These are phyloP conservation scores for Dione juno DNA, from an alignment of 2,888 invertebrate genomes.

Conservation along the genomic window DNA sequence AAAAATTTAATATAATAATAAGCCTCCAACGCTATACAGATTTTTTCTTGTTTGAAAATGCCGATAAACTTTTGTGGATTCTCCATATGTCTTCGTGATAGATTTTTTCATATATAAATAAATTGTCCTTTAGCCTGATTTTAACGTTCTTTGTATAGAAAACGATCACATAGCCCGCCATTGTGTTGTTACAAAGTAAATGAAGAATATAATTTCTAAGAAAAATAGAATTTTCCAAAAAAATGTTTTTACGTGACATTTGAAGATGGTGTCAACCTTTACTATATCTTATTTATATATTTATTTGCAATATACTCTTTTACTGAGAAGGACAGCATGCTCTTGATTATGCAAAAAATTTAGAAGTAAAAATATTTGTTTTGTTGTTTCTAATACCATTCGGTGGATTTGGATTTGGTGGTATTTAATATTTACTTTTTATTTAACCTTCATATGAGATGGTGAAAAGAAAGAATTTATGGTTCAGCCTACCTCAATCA, in stretches of 20 bases:
- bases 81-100: not conserved
- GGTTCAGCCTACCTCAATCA: too few relatives aligned
- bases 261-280: not conserved
- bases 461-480: too few relatives aligned
- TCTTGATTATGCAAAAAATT: too few relatives aligned
- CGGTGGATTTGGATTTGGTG: too few relatives aligned
- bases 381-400: too few relatives aligned
- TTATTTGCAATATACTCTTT: too few relatives aligned
- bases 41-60: not conserved
- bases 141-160: not conserved
- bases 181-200: not conserved
- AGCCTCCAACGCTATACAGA: not conserved
- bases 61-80: not conserved
- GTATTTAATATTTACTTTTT: too few relatives aligned
- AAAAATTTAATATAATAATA: not conserved
- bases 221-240: not conserved
- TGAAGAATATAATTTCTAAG: too few relatives aligned
- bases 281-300: not conserved
- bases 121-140: not conserved
- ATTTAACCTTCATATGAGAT: too few relatives aligned
- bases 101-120: not conserved
- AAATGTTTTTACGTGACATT: not conserved
- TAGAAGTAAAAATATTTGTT: too few relatives aligned
- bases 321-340: too few relatives aligned
- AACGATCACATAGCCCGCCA: not conserved